Percentiles rank a stretch among this genome's conserved stretches.
Conservation (phyloP, 2,888 invertebrate species). For the Melanotus villosus region DNA sequence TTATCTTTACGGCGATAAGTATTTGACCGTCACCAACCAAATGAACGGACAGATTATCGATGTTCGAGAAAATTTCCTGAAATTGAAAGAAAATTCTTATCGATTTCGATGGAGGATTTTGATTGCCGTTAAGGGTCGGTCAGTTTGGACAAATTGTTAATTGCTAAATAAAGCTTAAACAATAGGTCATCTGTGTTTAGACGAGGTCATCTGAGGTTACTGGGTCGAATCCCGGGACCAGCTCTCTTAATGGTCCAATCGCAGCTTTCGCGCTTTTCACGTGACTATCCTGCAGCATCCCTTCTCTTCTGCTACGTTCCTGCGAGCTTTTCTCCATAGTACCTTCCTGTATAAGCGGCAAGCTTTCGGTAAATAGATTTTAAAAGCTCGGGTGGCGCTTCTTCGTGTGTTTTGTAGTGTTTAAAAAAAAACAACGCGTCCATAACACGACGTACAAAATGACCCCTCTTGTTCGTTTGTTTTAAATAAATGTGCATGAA, state of each 20-base stretch:
- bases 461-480: slow-evolving; percentile 11
- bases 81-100: neutral
- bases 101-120: neutral
- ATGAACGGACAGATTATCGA: too few species aligned
- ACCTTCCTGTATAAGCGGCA: slow-evolving; percentile 51
- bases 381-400: slow-evolving; percentile 40
- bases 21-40: neutral
- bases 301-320: slow-evolving; percentile 59
- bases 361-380: slow-evolving; percentile 49
- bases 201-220: slow-evolving; percentile 67
- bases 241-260: slow-evolving; percentile 62
- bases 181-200: slow-evolving; percentile 50
- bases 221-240: slow-evolving; percentile 68
- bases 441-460: slow-evolving; percentile 29
- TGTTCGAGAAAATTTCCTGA: too few species aligned
- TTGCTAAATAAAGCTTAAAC: slow-evolving; percentile 37
- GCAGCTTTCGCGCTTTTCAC: slow-evolving; percentile 59
- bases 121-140: slow-evolving; percentile 5
- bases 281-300: slow-evolving; percentile 67
- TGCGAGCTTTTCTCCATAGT: slow-evolving; percentile 54
- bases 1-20: neutral
- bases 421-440: slow-evolving; percentile 19
- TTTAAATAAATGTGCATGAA: slow-evolving; percentile 12
- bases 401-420: slow-evolving; percentile 17
- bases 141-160: slow-evolving; percentile 16